Percentiles rank a stretch among this genome's conserved stretches.
Conservation (phyloP, 2,888 invertebrate genomes). For the Noctua janthe region DNA sequence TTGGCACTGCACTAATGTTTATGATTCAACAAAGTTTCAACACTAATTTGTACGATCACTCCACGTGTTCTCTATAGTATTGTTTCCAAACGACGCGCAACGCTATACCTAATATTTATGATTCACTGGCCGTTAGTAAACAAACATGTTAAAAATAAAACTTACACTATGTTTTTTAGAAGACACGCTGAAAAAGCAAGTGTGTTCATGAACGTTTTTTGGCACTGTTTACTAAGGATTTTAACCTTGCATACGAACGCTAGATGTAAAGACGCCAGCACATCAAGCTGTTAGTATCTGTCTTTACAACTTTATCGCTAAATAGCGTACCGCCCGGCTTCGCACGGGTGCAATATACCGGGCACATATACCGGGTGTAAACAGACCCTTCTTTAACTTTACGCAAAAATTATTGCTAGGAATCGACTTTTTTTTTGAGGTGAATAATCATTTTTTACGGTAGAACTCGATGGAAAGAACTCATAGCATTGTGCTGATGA, state of each 20-base stretch:
- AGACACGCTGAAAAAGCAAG: neutral
- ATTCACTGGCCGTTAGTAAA: conserved; percentile 39
- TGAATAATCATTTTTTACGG: too few relatives aligned
- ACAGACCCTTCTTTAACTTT: too few relatives aligned
- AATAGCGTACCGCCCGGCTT: too few relatives aligned
- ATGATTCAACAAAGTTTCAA: conserved; percentile 1
- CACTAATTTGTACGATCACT: neutral
- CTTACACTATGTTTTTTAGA: neutral
- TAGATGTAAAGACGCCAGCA: too few relatives aligned
- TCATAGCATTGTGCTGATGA: too few relatives aligned
- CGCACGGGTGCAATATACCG: too few relatives aligned
- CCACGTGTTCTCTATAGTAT: conserved; percentile 28
- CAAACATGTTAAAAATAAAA: conserved; percentile 45
- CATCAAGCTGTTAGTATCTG: too few relatives aligned
- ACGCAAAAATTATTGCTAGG: too few relatives aligned
- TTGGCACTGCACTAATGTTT: conserved; percentile 7
- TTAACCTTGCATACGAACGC: neutral
- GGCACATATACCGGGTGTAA: too few relatives aligned
- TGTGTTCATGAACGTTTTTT: neutral
- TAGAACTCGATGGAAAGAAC: too few relatives aligned
- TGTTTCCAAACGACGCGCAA: conserved; percentile 40
- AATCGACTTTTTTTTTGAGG: too few relatives aligned
- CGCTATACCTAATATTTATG: neutral
- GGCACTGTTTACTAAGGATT: neutral
- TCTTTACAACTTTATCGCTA: too few relatives aligned